Evolutionary conservation across 2,797 vertebrate genomes (phyloP), one percentile per base, ranked within the genome.

Genomic region (Streptopelia turtur): DNA sequence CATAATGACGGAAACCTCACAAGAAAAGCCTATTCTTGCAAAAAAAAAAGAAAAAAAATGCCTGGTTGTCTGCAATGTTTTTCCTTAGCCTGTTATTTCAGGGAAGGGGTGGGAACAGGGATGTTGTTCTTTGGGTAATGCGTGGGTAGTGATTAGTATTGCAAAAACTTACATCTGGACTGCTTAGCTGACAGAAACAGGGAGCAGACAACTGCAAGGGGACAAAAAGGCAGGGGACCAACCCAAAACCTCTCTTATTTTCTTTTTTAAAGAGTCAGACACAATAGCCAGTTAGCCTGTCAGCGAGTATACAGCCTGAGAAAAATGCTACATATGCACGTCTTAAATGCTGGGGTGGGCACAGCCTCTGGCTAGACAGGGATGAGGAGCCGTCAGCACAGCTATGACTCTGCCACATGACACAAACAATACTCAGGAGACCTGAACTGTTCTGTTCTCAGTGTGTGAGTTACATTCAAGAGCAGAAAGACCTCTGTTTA

Each of bases 51-150:
- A 31, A 41, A 52, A 45, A 59, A 78, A 27, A 31, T 11, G 47
- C 57, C 37, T 87, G 15, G 15, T 95, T 95, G 94, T 91, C 89
- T 96, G 70, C 57, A 82, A 37, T 90, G 41, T 93, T 96, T 96
- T 97, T 66, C 70, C 87, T 88, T 57, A 93, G 78, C 83, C 83
- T 96, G 83, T 95, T 96, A 94, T 97, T 97, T 97, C 86, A 94
- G 94, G 78, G 92, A 94, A 95, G 68, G 95, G 79, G 87, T 96
- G 93, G 95, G 93, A 96, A 64, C 43, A 55, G 6, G 79, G 89
- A 96, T 94, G 87, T 95, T 95, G 74, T 87, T 97, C 64, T 96
- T 89, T 88, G 92, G 91, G 83, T 87, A 93, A 43, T 74, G 45
- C 90, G 95, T 95, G 93, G 94, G 83, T 82, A 94, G 91, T 70